Base-by-base conservation (phyloP, 2,888 invertebrate species). In the Seira musarum region DNA sequence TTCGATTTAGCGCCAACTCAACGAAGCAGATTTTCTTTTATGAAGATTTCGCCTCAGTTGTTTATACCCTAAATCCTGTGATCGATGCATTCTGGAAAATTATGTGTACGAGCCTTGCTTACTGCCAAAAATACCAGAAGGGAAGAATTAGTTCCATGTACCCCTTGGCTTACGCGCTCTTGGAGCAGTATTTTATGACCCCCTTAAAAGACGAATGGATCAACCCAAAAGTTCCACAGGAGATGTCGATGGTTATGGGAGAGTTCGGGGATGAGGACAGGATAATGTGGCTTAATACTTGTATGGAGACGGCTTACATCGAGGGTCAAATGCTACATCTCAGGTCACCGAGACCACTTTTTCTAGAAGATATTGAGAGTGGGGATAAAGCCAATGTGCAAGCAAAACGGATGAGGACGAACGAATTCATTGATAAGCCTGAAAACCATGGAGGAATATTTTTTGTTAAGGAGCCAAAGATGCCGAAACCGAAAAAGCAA, bases 21-120 rank as follows among this genome's bases (percentile, higher is more conserved):
- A 17, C 66, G 5, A 64, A 72, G 19, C 15, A 67, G 46, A 78
- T 78, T 2, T 78, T 78, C 25, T 78, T 70, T 30, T 72, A 78
- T 21, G 63, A 72, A 61, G 78, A 78, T 13, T 1, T 25, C 1
- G 49, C 60, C 8, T 66, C 66, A 21, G 8, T 67, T 5, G n/a
- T 24, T 3, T 21, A 40, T 15, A 60, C 65, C 3, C 35, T 78
- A 21, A 78, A 72, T 25, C 13, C 22, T 25, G 72, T 30, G n/a
- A 72, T 78, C 21, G 78, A 78, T 25, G 30, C 72, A 8, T 78
- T 66, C 57, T 78, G 78, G 78, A 78, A 78, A 49, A 17, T 78
- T 21, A 40, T 60, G 25, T 13, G 67, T 0, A 67, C 49, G 6
- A 67, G 66, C 1, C 19, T 78, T n/a, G 78, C 71, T 19, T 78